phyloP scores from a whole-genome alignment of 2,113 vertebrate genomes.

The Lophius piscatorius region DNA sequence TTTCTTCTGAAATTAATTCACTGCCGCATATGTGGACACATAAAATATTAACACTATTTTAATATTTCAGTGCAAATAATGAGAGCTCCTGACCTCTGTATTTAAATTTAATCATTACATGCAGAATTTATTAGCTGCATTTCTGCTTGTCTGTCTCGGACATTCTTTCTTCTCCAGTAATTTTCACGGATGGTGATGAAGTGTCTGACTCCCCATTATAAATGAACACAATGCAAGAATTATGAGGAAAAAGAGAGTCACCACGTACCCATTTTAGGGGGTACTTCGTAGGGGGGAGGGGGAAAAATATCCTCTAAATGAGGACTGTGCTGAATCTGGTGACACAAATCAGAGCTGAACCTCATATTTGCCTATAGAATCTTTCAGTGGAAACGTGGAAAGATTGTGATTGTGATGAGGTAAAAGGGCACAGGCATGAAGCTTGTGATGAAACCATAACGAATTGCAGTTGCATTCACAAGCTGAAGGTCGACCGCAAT shows the following conservation, averaged over 20 bases:
- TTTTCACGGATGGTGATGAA: conserved; percentile 22
- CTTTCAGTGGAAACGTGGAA: conserved; percentile 3
- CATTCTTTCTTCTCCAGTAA: conserved; percentile 8
- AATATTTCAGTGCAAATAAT: conserved; percentile 79
- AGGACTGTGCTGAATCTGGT: background rate
- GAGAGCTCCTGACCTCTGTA: conserved; percentile 73
- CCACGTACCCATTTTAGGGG: background rate
- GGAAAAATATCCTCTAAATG: no score
- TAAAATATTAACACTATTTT: conserved; percentile 77
- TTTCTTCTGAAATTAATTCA: conserved; percentile 66
- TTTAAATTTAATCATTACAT: conserved; percentile 76
- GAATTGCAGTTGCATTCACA: background rate
- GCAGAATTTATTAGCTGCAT: conserved; percentile 72
- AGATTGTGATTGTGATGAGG: conserved; percentile 6
- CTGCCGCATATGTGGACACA: conserved; percentile 50
- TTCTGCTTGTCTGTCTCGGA: conserved; percentile 42
- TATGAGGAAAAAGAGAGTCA: background rate
- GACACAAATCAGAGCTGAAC: background rate
- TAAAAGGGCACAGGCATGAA: conserved; percentile 34
- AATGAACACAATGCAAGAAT: conserved; percentile 24
- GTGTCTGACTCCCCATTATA: conserved; percentile 4
- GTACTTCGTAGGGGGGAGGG: no score
- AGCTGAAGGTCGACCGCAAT: conserved; percentile 63
- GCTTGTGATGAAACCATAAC: conserved; percentile 59
- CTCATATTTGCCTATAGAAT: background rate